phyloP scores from a whole-genome alignment of 2,797 vertebrate species.

The Falco novaeseelandiae region DNA sequence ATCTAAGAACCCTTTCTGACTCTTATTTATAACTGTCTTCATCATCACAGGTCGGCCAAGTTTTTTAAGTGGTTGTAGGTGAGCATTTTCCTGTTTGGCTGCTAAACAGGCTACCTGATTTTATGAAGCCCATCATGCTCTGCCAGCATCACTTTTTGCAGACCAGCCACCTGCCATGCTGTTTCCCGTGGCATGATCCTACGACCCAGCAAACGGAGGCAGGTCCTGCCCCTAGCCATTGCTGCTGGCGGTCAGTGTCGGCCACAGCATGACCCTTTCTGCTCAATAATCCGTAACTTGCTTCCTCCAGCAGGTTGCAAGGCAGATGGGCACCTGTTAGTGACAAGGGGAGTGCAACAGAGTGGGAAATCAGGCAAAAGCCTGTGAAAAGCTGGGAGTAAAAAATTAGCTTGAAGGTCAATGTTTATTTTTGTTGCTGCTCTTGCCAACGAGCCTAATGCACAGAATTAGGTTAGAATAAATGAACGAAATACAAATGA shows the following conservation, averaged over 20 bases:
- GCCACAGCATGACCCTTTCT: fast-evolving
- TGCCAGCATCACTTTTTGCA: not conserved
- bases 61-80: not conserved
- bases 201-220: fast-evolving
- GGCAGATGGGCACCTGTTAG: not conserved
- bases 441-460: not conserved
- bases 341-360: not conserved
- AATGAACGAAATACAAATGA: not conserved
- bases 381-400: not conserved
- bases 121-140: not conserved
- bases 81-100: not conserved
- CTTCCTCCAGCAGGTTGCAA: not conserved
- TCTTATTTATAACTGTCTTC: not conserved
- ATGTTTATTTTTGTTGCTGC: not conserved
- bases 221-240: not conserved
- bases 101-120: not conserved
- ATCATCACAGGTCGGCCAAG: not conserved
- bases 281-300: not conserved
- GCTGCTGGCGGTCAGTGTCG: fast-evolving
- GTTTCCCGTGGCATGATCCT: not conserved
- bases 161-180: too few species aligned
- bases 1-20: not conserved
- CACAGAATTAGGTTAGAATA: not conserved
- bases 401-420: not conserved
- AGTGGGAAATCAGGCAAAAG: not conserved